Evolutionary conservation across 2,888 invertebrate genomes (phyloP), one percentile per base, ranked within the genome.

Genomic region (Unio pictorum): DNA sequence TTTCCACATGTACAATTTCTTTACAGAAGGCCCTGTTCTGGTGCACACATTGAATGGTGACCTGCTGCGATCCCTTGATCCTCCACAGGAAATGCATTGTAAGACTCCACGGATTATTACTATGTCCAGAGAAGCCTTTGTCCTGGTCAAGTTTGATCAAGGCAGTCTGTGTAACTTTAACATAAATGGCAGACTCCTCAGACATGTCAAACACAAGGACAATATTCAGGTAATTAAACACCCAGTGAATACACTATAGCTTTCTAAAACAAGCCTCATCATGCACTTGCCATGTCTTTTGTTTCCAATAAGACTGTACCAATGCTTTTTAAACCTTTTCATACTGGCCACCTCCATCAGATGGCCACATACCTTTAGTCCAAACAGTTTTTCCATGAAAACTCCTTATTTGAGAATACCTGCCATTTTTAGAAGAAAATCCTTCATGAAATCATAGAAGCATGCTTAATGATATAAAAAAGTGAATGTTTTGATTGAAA

Each of bases 31-130:
- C 1, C 97, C 98, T 0, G 97, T 99, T 60, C 92, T 99, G 77
- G 96, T 99, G 71, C 99, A 99, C 91, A 99, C 99, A 72, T 97
- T 98, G 26, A 96, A 96, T 90, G 99, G 99, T 62, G 99, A 99
- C 91, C 92, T 99, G 64, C 92, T 99, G 81, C 93, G 98, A 81
- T 95, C 97, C n/a, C 91, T 98, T 76, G 95, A 95, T 81, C 93
- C 95, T 17, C 96, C 96, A 4, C 45, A 45, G 45, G 79, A 85
- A 17, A 77, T 76, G n/a, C 77, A 80, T 69, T 63, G 23, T n/a
- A 4, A 93, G 92, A 61, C 97, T 95, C 64, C 98, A 95, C 56
- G 95, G 89, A 94, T 96, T 89, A 95, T 98, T 75, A 95, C 96
- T 18, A 94, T 99, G 93, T 97, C 97, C 7, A 93, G 99, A 26